Percentiles rank a stretch among this genome's conserved stretches.
These are phyloP conservation scores for Leguminivora glycinivorella DNA, from an alignment of 1,140 invertebrate species.

Conservation along the genomic window DNA sequence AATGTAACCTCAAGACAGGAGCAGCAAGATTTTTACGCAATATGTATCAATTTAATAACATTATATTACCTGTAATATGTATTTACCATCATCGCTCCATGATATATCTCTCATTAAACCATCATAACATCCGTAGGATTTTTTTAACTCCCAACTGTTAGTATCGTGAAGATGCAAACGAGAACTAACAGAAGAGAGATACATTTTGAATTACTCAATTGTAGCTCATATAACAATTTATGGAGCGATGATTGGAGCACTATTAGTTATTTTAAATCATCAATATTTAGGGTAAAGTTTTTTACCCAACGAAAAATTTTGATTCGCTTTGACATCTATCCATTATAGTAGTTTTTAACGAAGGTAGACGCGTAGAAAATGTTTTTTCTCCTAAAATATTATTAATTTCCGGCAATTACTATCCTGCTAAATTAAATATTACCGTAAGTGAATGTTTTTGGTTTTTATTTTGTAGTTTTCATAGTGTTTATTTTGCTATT, in stretches of 20 bases:
- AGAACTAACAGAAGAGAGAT: slow-evolving; percentile 72
- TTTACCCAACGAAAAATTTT: slow-evolving; percentile 29
- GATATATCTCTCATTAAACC: slow-evolving; percentile 66
- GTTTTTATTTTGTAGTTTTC: too few relatives aligned
- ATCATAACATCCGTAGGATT: slow-evolving; percentile 65
- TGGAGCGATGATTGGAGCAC: slow-evolving; percentile 15
- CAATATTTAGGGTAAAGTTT: slow-evolving; percentile 17
- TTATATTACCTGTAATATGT: slow-evolving; percentile 67
- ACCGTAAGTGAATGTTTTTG: too few relatives aligned
- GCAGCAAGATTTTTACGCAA: neutral
- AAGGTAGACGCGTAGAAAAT: neutral
- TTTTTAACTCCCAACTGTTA: slow-evolving; percentile 71
- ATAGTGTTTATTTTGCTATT: neutral
- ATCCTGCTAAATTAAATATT: too few relatives aligned
- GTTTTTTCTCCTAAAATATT: neutral
- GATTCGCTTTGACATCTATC: slow-evolving; percentile 18
- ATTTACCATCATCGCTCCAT: slow-evolving; percentile 77
- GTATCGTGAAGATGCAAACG: slow-evolving; percentile 67
- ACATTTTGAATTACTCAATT: slow-evolving; percentile 55
- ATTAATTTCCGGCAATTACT: too few relatives aligned
- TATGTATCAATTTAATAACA: neutral
- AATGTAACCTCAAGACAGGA: neutral
- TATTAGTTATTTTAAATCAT: slow-evolving; percentile 19
- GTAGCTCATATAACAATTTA: neutral
- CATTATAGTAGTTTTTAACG: neutral